Base-by-base conservation (phyloP, 2,113 vertebrate species). In the Peromyscus maniculatus region DNA sequence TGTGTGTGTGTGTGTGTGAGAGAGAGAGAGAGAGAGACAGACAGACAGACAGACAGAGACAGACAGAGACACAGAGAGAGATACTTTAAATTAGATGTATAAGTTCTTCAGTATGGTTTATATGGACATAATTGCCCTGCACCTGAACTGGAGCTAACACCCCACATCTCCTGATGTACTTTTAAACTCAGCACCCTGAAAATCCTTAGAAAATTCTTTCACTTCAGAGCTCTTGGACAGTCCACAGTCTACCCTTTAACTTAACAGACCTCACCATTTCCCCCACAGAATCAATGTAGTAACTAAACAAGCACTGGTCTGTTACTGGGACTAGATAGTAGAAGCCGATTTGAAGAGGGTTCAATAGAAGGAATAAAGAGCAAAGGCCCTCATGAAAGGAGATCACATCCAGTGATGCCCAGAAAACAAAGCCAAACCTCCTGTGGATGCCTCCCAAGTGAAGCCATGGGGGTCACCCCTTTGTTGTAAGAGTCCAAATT, bases 291-390 rank as follows among this genome's bases (percentile, higher is more conserved):
- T 91, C 67, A 74, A 94, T 77, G 36, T 49, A 74, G 19, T 52
- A 69, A 95, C 28, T 71, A 64, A 64, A 82, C 89, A 84, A 78
- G 69, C 87, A 39, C 87, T 78, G 1, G 0, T 83, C 4, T n/a
- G 15, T 55, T 57, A 28, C 46, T 67, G 33, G 33, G 33, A 52
- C 46, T 75, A 66, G 43, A 39, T 86, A 66, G 71, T 43, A 22
- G 21, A 49, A 46, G 57, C 67, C 46, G 74, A 49, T 91, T 90
- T 84, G 64, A 95, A 94, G 49, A 94, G 21, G 19, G 90, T 62
- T 46, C 8, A 66, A 24, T 89, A 83, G 43, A 92, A 69, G 87
- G 75, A 82, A n/a, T 71, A 62, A 80, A 94, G 24, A 59, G 49
- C 84, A 89, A 86, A 93, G 49, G 46, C 31, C 67, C n/a, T 69